A percentile compares a stretch with the other conserved stretches of the same genome.
phyloP scores from a whole-genome alignment of 64 coral and sea anemone genomes.

The Actinia tenebrosa region DNA sequence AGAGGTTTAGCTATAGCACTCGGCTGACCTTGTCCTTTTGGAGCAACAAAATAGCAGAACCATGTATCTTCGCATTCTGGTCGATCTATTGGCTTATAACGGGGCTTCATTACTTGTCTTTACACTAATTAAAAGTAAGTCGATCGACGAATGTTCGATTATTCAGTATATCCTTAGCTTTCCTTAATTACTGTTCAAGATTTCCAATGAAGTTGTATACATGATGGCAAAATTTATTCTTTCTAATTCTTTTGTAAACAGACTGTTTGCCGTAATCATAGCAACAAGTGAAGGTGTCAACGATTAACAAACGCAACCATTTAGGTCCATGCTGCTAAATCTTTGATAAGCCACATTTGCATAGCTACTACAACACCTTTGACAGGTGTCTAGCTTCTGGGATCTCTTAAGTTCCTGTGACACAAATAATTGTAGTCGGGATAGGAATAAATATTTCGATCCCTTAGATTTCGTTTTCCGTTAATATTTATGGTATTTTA shows the following conservation, averaged over 20 bases:
- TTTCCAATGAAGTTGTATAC: background rate
- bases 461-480: too few relatives aligned
- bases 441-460: too few relatives aligned
- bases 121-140: background rate
- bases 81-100: slow-evolving; percentile 58
- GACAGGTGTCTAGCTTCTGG: background rate
- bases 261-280: background rate
- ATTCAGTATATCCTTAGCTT: background rate
- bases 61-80: slow-evolving; percentile 55
- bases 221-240: background rate
- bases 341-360: background rate
- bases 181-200: background rate
- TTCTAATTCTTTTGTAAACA: background rate
- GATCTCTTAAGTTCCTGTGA: background rate
- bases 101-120: slow-evolving; percentile 30
- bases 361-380: background rate
- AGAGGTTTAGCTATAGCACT: slow-evolving; percentile 12
- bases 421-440: too few relatives aligned
- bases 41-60: slow-evolving; percentile 31
- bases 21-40: background rate
- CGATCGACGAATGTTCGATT: background rate
- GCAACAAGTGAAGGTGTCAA: slow-evolving; percentile 14
- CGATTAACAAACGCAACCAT: background rate
- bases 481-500: too few relatives aligned
- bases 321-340: slow-evolving; percentile 4